Percentiles rank a stretch among this genome's conserved stretches.
phyloP scores from a whole-genome alignment of 2,888 invertebrate genomes.

The Ennomos quercinarius region DNA sequence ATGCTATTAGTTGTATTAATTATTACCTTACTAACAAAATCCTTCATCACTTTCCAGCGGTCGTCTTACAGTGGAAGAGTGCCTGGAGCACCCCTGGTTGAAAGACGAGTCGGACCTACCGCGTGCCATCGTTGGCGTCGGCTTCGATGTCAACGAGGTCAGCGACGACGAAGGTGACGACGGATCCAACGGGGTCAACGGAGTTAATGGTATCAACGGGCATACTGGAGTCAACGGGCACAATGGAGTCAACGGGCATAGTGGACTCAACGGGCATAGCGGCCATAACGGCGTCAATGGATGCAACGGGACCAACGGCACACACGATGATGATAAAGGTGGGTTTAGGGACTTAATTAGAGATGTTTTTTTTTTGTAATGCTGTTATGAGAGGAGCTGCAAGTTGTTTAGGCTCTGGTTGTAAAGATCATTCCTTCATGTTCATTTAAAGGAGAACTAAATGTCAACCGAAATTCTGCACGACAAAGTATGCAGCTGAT shows the following conservation, averaged over 20 bases:
- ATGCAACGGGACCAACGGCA: slow-evolving; percentile 56
- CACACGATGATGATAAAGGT: slow-evolving; percentile 72
- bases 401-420: too few species aligned
- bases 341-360: slow-evolving; percentile 19
- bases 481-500: too few species aligned
- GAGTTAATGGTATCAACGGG: slow-evolving; percentile 49
- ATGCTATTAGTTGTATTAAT: too few species aligned
- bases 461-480: too few species aligned
- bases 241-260: slow-evolving; percentile 51
- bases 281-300: slow-evolving; percentile 55
- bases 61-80: slow-evolving; percentile 94
- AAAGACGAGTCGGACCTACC: slow-evolving; percentile 86
- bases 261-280: slow-evolving; percentile 52
- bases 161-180: slow-evolving; percentile 50
- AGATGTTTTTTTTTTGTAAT: neutral
- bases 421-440: too few species aligned
- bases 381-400: too few species aligned
- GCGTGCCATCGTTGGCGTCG: slow-evolving; percentile 76
- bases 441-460: too few species aligned
- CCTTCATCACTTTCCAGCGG: slow-evolving; percentile 86
- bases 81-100: slow-evolving; percentile 96
- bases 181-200: slow-evolving; percentile 48
- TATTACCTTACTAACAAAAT: slow-evolving; percentile 16
- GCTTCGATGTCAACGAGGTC: slow-evolving; percentile 62
- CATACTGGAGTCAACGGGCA: slow-evolving; percentile 48